phyloP scores from a whole-genome alignment of 2,888 invertebrate species.

The Polymixis flavicincta region DNA sequence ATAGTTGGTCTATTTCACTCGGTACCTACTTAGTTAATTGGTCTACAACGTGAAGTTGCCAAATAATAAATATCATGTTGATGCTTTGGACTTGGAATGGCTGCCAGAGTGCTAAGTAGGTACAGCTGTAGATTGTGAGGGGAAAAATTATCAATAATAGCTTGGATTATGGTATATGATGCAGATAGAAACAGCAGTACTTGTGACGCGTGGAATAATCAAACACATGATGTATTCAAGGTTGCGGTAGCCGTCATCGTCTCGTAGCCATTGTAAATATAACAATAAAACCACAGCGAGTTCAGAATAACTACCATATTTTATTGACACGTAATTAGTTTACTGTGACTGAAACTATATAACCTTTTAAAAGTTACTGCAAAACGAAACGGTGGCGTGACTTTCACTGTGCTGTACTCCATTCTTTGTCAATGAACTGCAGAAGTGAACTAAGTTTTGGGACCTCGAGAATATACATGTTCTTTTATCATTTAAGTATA shows the following conservation, averaged over 20 bases:
- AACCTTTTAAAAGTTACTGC: slow-evolving; percentile 52
- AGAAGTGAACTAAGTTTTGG: slow-evolving; percentile 32
- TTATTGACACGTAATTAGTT: slow-evolving; percentile 51
- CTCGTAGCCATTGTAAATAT: slow-evolving; percentile 81
- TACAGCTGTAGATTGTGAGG: neutral
- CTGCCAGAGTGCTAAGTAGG: neutral
- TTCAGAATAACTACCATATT: slow-evolving; percentile 50
- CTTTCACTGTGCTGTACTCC: slow-evolving; percentile 33
- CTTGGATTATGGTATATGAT: slow-evolving; percentile 59
- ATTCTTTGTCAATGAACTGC: slow-evolving; percentile 46
- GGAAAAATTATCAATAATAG: slow-evolving; percentile 51
- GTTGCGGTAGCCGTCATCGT: slow-evolving; percentile 83
- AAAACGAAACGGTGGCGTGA: slow-evolving; percentile 30
- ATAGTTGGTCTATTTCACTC: slow-evolving; percentile 12
- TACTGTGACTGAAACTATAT: slow-evolving; percentile 35
- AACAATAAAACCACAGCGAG: slow-evolving; percentile 79
- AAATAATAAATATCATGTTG: slow-evolving; percentile 6
- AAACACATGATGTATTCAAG: slow-evolving; percentile 87
- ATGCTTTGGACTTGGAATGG: neutral
- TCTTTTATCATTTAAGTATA: slow-evolving; percentile 33
- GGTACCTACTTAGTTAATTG: slow-evolving; percentile 27
- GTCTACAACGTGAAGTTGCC: slow-evolving; percentile 8
- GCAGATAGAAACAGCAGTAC: slow-evolving; percentile 78
- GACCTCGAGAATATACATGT: slow-evolving; percentile 43
- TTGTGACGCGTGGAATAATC: slow-evolving; percentile 83